Percentiles rank a stretch among this genome's conserved stretches.
Evolutionary conservation across 2,797 vertebrate species (phyloP).

Genomic region (Sylvia borin): DNA sequence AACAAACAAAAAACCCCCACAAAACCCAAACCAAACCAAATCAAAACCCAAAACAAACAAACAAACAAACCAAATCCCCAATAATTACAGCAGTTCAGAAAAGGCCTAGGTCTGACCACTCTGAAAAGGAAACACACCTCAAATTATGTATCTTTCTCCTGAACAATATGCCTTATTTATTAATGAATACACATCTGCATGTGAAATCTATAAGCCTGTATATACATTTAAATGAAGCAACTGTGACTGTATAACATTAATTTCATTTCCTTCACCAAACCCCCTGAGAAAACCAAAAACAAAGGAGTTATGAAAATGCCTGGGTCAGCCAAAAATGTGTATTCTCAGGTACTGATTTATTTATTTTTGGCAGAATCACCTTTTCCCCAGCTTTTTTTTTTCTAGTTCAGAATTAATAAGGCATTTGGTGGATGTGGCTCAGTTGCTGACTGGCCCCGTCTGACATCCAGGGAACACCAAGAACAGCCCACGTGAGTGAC

Average conservation of each 20-base stretch:
- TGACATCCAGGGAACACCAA: background rate
- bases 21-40: no score
- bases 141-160: background rate
- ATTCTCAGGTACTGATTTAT: background rate
- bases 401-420: background rate
- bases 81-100: background rate
- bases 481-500: background rate
- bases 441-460: fast-evolving
- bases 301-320: background rate
- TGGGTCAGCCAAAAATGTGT: background rate
- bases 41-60: no score
- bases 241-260: background rate
- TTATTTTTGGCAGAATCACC: background rate
- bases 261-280: background rate
- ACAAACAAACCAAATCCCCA: background rate
- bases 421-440: background rate
- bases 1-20: background rate
- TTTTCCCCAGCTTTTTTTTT: background rate
- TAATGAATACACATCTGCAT: background rate
- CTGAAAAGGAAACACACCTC: background rate
- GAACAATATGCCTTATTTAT: background rate
- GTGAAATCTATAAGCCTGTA: background rate
- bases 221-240: background rate
- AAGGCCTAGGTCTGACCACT: background rate
- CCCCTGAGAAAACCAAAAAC: background rate